Base-by-base conservation (phyloP, 1,140 invertebrate genomes). In the Pemphigus obesinymphae region DNA sequence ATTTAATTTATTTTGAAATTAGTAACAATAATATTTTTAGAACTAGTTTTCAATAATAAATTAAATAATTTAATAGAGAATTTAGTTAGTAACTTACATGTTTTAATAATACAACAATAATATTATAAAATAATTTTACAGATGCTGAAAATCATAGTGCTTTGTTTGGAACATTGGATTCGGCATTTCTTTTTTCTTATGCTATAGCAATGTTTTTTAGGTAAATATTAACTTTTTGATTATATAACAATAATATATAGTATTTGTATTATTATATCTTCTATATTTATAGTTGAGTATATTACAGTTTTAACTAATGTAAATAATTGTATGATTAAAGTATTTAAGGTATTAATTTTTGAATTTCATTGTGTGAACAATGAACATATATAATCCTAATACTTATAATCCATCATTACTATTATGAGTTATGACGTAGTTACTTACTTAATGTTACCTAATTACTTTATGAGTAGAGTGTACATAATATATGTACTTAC, bases 131-230 rank as follows among this genome's bases (percentile, higher is more conserved):
- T 31, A 31, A 83, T 84, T 90, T n/a, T 89, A 26, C 85, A 97
- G 95, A 97, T 89, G 91, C 90, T 40, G 86, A 87, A n/a, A 91
- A 94, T 87, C 92, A 94, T 5, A 89, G 92, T 81, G 90, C 92
- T n/a, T 87, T 98, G 23, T 90, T 98, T 37, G 96, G 96, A 15
- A 90, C 92, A 10, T 87, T 99, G 82, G 97, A 99, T 85, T 96
- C 95, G 0, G 91, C 95, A 7, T 99, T 97, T 88, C 89, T 99
- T 1, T 96, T 98, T 87, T 90, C 93, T 0, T 99, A 99, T 87
- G 97, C 97, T 0, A 88, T 91, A 83, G 93, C 95, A 72, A 99
- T 99, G 97, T 98, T 98, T 88, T 63, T 95, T 89, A 88, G 93
- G 94, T 95, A 86, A 85, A 83, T 68, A 43, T 23, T 5, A 63